Conservation (phyloP, 2,888 invertebrate species). For the Belgica antarctica region DNA sequence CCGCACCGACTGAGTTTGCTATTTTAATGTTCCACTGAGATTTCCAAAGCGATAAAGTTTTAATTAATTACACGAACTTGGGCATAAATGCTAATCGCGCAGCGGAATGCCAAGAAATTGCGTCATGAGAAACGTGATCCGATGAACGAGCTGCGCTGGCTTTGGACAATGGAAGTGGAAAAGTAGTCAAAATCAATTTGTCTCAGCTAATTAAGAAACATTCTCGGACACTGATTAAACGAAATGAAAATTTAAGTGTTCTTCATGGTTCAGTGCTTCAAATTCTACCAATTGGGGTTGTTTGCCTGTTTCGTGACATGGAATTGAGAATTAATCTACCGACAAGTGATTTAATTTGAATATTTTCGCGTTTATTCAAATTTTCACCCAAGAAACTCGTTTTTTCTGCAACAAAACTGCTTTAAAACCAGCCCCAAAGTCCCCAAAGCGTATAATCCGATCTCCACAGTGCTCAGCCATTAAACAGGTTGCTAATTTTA, state of each 20-base stretch:
- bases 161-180: slow-evolving; percentile 15
- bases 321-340: no score
- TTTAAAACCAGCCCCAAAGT: no score
- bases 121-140: neutral
- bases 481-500: slow-evolving; percentile 22
- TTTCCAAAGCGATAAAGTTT: slow-evolving; percentile 22
- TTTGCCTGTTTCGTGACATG: no score
- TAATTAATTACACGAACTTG: slow-evolving; percentile 34
- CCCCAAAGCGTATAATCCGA: no score
- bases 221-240: neutral
- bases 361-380: no score
- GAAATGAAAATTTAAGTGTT: no score
- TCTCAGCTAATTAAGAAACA: slow-evolving; percentile 23
- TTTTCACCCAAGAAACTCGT: no score
- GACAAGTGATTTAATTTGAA: no score
- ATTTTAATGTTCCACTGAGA: neutral
- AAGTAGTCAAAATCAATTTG: slow-evolving; percentile 30
- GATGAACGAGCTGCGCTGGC: neutral
- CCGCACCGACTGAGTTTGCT: neutral
- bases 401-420: no score
- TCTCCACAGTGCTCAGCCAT: no score
- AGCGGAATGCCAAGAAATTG: neutral
- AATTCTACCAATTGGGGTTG: no score
- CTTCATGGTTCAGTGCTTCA: no score
- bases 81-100: neutral